phyloP scores from a whole-genome alignment of 37 sponge, comb jelly and placozoan species.

The Halichondria panicea region DNA sequence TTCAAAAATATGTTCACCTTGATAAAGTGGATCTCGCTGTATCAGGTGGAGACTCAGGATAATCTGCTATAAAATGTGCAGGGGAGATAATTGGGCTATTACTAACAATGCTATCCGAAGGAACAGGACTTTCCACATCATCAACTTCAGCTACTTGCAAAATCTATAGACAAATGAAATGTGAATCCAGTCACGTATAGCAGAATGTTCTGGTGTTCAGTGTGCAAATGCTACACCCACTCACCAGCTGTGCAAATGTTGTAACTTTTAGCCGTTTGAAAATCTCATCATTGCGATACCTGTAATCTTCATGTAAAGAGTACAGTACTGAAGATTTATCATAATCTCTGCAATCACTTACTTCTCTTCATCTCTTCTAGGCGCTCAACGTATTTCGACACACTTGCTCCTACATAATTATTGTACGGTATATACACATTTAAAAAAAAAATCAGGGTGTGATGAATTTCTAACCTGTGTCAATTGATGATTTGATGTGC shows the following conservation, averaged over 20 bases:
- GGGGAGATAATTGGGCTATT: not conserved
- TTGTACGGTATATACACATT: not conserved
- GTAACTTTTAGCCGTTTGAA: conserved; percentile 91
- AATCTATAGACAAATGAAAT: not conserved
- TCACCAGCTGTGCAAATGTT: conserved; percentile 97
- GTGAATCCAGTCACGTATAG: not conserved
- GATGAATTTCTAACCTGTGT: conserved; percentile 70
- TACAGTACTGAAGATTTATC: conserved; percentile 2
- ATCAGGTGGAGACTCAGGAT: conserved; percentile 46
- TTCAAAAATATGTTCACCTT: conserved; percentile 25
- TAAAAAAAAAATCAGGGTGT: not conserved
- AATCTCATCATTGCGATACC: conserved; percentile 91
- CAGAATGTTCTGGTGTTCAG: too few relatives aligned
- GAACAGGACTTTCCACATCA: not conserved
- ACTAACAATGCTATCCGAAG: not conserved
- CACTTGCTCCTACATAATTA: conserved; percentile 62
- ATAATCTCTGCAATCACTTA: conserved; percentile 30
- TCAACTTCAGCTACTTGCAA: conserved; percentile 7
- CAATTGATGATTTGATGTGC: conserved; percentile 78
- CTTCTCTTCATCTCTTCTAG: conserved; percentile 84
- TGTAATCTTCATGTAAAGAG: too few relatives aligned
- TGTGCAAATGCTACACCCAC: too few relatives aligned
- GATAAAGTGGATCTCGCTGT: conserved; percentile 77
- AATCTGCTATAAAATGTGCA: not conserved
- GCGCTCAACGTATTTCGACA: conserved; percentile 66